Evolutionary conservation across 2,113 vertebrate genomes (phyloP).

Genomic region (Pterophyllum scalare): DNA sequence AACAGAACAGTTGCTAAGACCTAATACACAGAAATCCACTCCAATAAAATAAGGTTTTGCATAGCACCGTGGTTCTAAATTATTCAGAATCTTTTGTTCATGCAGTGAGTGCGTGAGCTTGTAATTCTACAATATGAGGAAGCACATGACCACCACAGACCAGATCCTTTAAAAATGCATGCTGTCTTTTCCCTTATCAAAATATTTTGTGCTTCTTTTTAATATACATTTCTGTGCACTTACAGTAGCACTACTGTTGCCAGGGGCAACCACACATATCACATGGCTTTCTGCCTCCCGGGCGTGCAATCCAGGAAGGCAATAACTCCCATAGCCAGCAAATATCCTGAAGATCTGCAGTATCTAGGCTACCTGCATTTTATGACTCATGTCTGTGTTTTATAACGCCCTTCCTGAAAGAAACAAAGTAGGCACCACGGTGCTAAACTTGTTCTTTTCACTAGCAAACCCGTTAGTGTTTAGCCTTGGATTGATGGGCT

Average conservation of each 20-base stretch:
- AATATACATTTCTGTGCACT: conserved; percentile 45
- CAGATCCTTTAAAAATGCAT: conserved; percentile 7
- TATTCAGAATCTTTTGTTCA: conserved; percentile 18
- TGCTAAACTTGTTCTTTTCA: conserved; percentile 27
- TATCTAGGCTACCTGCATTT: conserved; percentile 49
- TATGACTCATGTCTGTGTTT: conserved; percentile 65
- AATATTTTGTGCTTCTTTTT: conserved; percentile 24
- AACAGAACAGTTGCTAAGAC: background rate
- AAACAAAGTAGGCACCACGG: conserved; percentile 2
- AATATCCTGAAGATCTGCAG: conserved; percentile 65
- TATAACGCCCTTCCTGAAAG: conserved; percentile 44
- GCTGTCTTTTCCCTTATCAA: background rate
- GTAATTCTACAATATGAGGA: background rate
- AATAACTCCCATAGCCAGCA: conserved; percentile 64
- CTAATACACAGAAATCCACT: conserved; percentile 1
- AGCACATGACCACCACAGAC: background rate
- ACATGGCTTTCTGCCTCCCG: conserved; percentile 52
- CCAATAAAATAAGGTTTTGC: background rate
- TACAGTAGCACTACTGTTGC: conserved; percentile 56
- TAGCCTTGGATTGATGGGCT: conserved; percentile 9
- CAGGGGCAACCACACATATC: conserved; percentile 70
- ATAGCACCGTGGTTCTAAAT: background rate
- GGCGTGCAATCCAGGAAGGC: conserved; percentile 56
- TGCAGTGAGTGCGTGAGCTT: background rate
- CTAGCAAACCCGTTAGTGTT: background rate